Percentiles rank a stretch among this genome's conserved stretches.
Conservation (phyloP, 2,888 invertebrate species). For the Diloba caeruleocephala region DNA sequence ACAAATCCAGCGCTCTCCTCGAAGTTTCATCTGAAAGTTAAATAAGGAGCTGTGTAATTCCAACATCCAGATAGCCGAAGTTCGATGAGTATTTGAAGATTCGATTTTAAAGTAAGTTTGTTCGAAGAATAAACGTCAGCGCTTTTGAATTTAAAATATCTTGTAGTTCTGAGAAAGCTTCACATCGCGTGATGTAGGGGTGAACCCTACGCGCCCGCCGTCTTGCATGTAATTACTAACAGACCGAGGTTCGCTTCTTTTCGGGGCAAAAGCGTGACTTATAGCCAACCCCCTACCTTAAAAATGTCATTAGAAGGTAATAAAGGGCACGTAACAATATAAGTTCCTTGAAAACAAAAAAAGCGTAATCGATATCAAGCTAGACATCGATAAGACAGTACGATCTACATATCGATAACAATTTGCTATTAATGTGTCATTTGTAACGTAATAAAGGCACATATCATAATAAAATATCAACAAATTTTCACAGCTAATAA, state of each 20-base stretch:
- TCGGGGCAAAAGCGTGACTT: conserved; percentile 78
- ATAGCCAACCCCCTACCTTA: conserved; percentile 68
- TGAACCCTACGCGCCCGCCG: conserved; percentile 69
- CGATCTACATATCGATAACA: conserved; percentile 18
- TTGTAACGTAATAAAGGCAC: conserved; percentile 48
- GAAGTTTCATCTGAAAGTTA: conserved; percentile 65
- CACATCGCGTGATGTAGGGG: conserved; percentile 79
- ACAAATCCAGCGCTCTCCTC: conserved; percentile 45
- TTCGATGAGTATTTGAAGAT: conserved; percentile 64
- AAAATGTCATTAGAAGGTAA: conserved; percentile 72
- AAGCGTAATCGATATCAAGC: conserved; percentile 52
- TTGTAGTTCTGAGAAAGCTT: conserved; percentile 65
- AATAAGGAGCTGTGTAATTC: conserved; percentile 60
- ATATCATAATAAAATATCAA: conserved; percentile 47
- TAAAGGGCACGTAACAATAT: conserved; percentile 73
- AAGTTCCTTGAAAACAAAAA: conserved; percentile 66
- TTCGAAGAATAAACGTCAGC: conserved; percentile 23
- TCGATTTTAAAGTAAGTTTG: conserved; percentile 55
- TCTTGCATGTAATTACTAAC: conserved; percentile 83
- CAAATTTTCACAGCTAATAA: conserved; percentile 44
- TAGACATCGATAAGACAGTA: conserved; percentile 37
- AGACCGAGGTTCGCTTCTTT: conserved; percentile 81
- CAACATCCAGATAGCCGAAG: conserved; percentile 49
- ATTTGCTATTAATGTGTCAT: conserved; percentile 37
- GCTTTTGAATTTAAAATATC: conserved; percentile 46